Evolutionary conservation across 2,888 invertebrate genomes (phyloP).

Genomic region (Eristalis arbustorum): DNA sequence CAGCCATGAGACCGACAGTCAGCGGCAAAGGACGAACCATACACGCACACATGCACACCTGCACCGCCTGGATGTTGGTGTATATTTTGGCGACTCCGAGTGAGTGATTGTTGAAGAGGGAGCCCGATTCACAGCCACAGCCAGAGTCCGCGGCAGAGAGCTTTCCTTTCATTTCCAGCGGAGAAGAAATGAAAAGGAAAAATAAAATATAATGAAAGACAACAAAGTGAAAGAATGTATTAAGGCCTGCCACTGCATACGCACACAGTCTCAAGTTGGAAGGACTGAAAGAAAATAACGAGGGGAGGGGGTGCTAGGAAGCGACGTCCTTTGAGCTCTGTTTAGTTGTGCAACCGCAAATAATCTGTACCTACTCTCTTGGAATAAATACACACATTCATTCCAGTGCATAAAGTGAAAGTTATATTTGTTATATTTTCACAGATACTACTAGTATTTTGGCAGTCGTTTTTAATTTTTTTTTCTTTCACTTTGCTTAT

Average conservation of each 20-base stretch:
- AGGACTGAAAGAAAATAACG: conserved; percentile 23
- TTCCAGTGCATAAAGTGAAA: conserved; percentile 66
- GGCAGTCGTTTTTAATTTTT: conserved; percentile 30
- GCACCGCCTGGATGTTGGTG: conserved; percentile 13
- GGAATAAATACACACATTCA: conserved; percentile 53
- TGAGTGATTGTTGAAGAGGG: conserved; percentile 44
- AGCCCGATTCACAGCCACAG: not conserved
- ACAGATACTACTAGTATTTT: conserved; percentile 35
- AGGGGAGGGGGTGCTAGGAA: conserved; percentile 12
- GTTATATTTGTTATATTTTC: conserved; percentile 51
- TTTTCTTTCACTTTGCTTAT: not conserved
- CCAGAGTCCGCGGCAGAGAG: conserved; percentile 29
- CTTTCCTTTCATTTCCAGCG: conserved; percentile 17
- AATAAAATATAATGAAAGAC: conserved; percentile 46
- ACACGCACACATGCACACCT: conserved; percentile 35
- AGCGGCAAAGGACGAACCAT: conserved; percentile 44
- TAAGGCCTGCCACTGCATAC: conserved; percentile 23
- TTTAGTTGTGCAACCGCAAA: conserved; percentile 66
- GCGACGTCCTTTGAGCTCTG: conserved; percentile 50
- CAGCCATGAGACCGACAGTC: conserved; percentile 9
- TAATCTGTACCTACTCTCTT: conserved; percentile 61
- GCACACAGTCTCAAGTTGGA: conserved; percentile 52
- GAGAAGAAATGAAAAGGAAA: not conserved
- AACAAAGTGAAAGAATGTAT: conserved; percentile 49
- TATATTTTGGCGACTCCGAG: conserved; percentile 23